Conservation (phyloP, 1,140 invertebrate genomes). For the Zophobas atratus region DNA sequence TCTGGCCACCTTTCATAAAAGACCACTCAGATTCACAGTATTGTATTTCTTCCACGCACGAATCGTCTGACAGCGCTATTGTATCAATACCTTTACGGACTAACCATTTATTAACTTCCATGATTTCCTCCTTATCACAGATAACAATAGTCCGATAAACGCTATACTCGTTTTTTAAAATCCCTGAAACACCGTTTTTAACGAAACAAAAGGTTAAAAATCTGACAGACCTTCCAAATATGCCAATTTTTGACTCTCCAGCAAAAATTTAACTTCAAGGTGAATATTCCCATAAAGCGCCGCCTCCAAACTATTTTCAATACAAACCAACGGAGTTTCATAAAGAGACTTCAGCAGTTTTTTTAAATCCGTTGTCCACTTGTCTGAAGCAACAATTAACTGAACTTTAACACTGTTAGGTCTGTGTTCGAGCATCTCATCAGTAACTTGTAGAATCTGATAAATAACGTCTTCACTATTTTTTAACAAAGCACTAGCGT, state of each 20-base stretch:
- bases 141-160: conserved; percentile 60
- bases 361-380: conserved; percentile 60
- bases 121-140: conserved; percentile 60
- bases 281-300: conserved; percentile 61
- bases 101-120: conserved; percentile 53
- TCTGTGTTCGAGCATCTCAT: conserved; percentile 56
- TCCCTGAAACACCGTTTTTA: conserved; percentile 48
- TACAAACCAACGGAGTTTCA: conserved; percentile 60
- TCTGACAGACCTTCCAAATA: conserved; percentile 51
- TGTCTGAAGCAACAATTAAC: conserved; percentile 57
- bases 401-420: conserved; percentile 56
- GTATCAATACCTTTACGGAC: conserved; percentile 55
- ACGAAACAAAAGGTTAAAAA: conserved; percentile 1
- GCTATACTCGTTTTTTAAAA: conserved; percentile 57
- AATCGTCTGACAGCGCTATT: conserved; percentile 47
- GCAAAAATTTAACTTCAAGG: conserved; percentile 56
- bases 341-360: conserved; percentile 57
- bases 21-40: conserved; percentile 57
- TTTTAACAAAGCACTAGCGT: conserved; percentile 56
- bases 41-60: conserved; percentile 53
- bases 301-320: conserved; percentile 61
- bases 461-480: conserved; percentile 51
- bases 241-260: conserved; percentile 46
- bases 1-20: conserved; percentile 51
- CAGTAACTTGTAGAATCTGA: conserved; percentile 52